phyloP scores from a whole-genome alignment of 2,888 invertebrate species.

The Koerneria pararmatus region DNA sequence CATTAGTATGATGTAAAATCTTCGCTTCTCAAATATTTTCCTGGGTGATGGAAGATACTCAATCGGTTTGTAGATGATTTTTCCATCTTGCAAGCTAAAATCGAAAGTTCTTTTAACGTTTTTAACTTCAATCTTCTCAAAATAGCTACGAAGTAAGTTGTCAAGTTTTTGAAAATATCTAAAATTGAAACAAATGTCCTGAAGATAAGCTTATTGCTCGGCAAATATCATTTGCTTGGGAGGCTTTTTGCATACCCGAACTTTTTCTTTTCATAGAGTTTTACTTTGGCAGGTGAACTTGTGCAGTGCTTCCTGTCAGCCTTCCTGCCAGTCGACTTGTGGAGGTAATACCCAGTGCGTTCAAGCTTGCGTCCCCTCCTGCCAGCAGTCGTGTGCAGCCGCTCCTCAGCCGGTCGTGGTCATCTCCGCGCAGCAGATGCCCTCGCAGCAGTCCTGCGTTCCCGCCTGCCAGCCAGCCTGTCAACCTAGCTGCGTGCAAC shows the following conservation, averaged over 20 bases:
- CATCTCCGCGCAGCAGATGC: constrained; percentile 16
- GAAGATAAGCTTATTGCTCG: neutral
- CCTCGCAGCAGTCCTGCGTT: constrained; percentile 28
- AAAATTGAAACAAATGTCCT: no score
- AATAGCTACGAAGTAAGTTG: no score
- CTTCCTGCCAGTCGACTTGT: constrained; percentile 30
- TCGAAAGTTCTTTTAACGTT: no score
- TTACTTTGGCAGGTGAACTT: constrained; percentile 12
- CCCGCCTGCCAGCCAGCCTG: constrained; percentile 42
- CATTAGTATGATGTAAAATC: no score
- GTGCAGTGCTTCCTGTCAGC: constrained; percentile 29
- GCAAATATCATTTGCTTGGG: neutral
- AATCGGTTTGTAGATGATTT: no score
- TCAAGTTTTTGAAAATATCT: no score
- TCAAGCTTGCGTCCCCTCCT: constrained; percentile 24
- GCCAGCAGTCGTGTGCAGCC: constrained; percentile 25
- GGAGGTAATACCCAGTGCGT: constrained; percentile 23
- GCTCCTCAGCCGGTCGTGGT: constrained; percentile 27
- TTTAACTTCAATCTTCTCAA: no score
- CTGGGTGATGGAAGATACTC: no score
- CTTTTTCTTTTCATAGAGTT: neutral
- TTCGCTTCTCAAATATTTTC: no score
- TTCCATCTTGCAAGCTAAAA: no score
- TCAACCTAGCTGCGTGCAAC: constrained; percentile 39
- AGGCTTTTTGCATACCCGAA: neutral